A percentile compares a stretch with the other conserved stretches of the same genome.
phyloP scores from a whole-genome alignment of 2,797 vertebrate species.

The Myripristis murdjan region DNA sequence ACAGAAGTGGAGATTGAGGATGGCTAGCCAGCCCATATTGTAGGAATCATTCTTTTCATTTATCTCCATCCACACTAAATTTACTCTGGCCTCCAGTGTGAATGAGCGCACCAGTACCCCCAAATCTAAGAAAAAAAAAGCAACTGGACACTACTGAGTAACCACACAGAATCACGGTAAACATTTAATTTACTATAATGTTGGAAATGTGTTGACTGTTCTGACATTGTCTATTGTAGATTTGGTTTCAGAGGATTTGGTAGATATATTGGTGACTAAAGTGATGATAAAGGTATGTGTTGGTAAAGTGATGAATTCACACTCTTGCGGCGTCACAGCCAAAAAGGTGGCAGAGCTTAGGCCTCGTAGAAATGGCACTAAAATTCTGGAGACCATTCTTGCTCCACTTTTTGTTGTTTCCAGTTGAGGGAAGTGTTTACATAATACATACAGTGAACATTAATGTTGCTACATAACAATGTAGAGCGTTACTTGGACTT shows the following conservation, averaged over 20 bases:
- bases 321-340: too few relatives aligned
- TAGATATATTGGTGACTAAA: too few relatives aligned
- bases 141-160: conserved; percentile 24
- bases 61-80: conserved; percentile 62
- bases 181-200: neutral
- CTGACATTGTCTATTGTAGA: neutral
- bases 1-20: conserved; percentile 72
- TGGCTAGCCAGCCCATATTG: conserved; percentile 57
- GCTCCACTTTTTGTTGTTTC: too few relatives aligned
- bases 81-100: conserved; percentile 33
- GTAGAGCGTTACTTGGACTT: too few relatives aligned
- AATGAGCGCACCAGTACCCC: conserved; percentile 1
- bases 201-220: neutral
- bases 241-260: neutral
- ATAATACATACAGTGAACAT: too few relatives aligned
- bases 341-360: too few relatives aligned
- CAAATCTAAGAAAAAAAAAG: conserved; percentile 8
- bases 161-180: conserved; percentile 4
- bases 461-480: too few relatives aligned
- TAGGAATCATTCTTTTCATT: conserved; percentile 68
- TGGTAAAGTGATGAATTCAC: too few relatives aligned
- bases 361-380: too few relatives aligned
- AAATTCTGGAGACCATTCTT: too few relatives aligned
- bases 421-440: too few relatives aligned
- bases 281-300: too few relatives aligned